Conservation (phyloP, 2,888 invertebrate genomes). For the Nymphalis urticae region DNA sequence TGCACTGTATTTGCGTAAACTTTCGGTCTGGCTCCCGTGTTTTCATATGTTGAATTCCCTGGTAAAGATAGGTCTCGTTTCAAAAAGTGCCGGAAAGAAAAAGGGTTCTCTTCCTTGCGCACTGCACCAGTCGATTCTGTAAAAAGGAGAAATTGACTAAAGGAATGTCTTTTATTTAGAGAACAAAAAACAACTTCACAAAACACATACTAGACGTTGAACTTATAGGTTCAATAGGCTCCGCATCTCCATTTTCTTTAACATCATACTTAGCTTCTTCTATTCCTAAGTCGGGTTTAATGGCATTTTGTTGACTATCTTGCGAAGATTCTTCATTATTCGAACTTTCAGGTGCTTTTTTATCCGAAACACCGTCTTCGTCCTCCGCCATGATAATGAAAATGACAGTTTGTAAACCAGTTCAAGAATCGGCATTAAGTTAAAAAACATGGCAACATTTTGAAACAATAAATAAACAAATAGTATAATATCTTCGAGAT, state of each 20-base stretch:
- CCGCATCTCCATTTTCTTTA: constrained; percentile 66
- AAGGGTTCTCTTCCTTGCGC: constrained; percentile 87
- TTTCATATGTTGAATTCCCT: constrained; percentile 82
- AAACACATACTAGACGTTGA: constrained; percentile 75
- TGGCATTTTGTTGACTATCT: constrained; percentile 67
- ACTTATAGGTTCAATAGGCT: constrained; percentile 65
- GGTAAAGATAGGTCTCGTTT: constrained; percentile 83
- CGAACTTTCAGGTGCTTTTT: constrained; percentile 74
- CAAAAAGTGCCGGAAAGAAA: constrained; percentile 93
- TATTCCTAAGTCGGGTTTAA: constrained; percentile 76
- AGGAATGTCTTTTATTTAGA: constrained; percentile 66
- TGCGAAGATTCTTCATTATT: constrained; percentile 63
- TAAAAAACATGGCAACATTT: constrained; percentile 13
- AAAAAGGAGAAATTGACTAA: constrained; percentile 54
- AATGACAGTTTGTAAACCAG: constrained; percentile 64
- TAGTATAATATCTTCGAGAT: background rate
- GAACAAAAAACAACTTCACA: constrained; percentile 75
- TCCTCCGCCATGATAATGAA: constrained; percentile 80
- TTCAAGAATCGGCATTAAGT: constrained; percentile 46
- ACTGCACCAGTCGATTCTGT: constrained; percentile 71
- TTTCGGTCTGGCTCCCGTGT: constrained; percentile 90
- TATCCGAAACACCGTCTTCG: constrained; percentile 78
- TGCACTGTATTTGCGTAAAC: constrained; percentile 81
- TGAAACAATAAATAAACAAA: background rate
- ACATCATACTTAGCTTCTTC: constrained; percentile 74